Evolutionary conservation across 2,888 invertebrate species (phyloP), one percentile per base, ranked within the genome.

Genomic region (Macrosoma leucophasiata): DNA sequence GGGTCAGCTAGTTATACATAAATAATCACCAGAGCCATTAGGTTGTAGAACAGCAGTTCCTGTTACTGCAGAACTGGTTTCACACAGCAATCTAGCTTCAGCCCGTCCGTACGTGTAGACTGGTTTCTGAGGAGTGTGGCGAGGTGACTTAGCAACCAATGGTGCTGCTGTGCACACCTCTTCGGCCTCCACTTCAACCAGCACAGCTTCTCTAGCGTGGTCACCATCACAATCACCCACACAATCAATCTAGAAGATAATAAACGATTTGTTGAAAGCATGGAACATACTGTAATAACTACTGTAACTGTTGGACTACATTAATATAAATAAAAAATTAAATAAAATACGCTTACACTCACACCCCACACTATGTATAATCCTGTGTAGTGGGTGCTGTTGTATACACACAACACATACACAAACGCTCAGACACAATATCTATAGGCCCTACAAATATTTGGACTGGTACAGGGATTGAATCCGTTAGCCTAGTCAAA

Each of bases 151-250:
- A 0, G 90, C 88, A 27, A 89, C 75, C 33, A 93, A 71, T 0
- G 91, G 90, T 4, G 91, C 90, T 1, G 92, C 92, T 0, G 92
- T 92, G 70, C 93, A 93, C 25, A 91, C 88, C 33, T 91, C 90
- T 33, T 92, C 91, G 48, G 91, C 93, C 63, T 93, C 93, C 3
- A 94, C 90, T 59, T 93, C 93, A 0, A 93, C 92, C 37, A 93
- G 87, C 1, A 93, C 87, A 0, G 93, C 93, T 48, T 91, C 91
- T 0, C 92, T 91, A 22, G 88, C 86, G 29, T 85, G 69, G 1
- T 59, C 61, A 5, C 72, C 66, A 6, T 76, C 78, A 23, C 64
- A 67, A 13, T 74, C 75, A 9, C 79, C 82, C 2, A 55, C 61
- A 2, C 63, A 67, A 19, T 78, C 73, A 14, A 66, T 54, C 74